Evolutionary conservation across 2,888 invertebrate species (phyloP).

Genomic region (Nasonovia ribisnigri): DNA sequence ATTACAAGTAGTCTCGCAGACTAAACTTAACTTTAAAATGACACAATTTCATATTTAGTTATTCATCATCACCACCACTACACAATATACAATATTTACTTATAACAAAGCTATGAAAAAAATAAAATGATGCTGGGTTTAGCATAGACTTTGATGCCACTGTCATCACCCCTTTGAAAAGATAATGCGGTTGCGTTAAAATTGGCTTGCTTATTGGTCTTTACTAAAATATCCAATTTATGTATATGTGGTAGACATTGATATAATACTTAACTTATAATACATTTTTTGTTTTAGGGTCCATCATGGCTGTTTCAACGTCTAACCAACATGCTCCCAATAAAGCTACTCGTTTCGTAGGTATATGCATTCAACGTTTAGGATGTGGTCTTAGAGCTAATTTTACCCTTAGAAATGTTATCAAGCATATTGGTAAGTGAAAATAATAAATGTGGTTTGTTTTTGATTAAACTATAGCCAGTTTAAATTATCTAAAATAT

Average conservation of each 20-base stretch:
- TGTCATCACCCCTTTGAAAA: too few species aligned
- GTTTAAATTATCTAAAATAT: conserved; percentile 65
- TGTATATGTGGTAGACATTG: background rate
- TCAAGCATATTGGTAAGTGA: conserved; percentile 79
- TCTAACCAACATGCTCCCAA: conserved; percentile 88
- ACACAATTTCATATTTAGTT: too few species aligned
- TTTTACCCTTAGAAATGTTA: conserved; percentile 91
- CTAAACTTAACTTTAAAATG: too few species aligned
- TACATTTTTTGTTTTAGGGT: conserved; percentile 56
- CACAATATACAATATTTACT: too few species aligned
- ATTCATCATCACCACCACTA: too few species aligned
- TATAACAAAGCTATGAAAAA: too few species aligned
- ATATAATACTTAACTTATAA: conserved; percentile 12
- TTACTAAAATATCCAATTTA: background rate
- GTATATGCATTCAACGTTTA: conserved; percentile 91
- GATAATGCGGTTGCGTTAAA: too few species aligned
- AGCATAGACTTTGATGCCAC: too few species aligned
- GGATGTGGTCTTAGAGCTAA: conserved; percentile 86
- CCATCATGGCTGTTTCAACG: conserved; percentile 87
- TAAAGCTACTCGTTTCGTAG: conserved; percentile 88
- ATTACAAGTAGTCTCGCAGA: too few species aligned
- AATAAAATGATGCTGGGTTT: too few species aligned
- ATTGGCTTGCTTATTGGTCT: background rate
- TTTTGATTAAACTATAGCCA: background rate
- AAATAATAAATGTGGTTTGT: background rate